phyloP scores from a whole-genome alignment of 2,888 invertebrate genomes.

The Heteromurus nitidus region DNA sequence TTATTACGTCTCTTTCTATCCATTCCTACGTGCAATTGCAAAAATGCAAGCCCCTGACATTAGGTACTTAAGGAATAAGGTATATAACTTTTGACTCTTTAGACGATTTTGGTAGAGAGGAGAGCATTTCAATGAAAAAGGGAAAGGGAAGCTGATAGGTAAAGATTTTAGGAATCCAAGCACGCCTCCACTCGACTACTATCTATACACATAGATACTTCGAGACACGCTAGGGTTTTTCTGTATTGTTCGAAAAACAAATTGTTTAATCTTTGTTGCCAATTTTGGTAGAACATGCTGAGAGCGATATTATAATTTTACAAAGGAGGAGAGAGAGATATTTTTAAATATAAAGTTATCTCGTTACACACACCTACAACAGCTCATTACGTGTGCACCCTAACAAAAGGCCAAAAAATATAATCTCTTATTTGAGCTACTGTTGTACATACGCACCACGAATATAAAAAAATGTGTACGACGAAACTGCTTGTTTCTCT shows the following conservation, averaged over 20 bases:
- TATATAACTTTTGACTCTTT: background rate
- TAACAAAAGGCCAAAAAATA: conserved; percentile 3
- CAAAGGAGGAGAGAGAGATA: too few relatives aligned
- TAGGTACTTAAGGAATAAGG: background rate
- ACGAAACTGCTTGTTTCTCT: background rate
- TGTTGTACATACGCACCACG: background rate
- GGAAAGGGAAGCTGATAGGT: conserved; percentile 8
- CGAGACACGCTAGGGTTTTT: background rate
- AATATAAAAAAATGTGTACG: background rate
- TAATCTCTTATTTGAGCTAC: background rate
- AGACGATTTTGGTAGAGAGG: background rate
- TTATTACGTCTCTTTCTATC: background rate
- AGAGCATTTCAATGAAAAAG: background rate
- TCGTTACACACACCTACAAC: background rate
- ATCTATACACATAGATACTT: background rate
- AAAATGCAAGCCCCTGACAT: background rate
- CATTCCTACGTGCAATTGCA: background rate
- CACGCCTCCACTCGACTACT: background rate
- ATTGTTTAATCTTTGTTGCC: background rate
- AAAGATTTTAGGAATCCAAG: background rate
- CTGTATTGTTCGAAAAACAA: background rate
- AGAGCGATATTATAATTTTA: conserved; percentile 12
- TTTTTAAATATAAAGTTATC: background rate
- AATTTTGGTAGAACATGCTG: conserved; percentile 10
- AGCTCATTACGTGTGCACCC: too few relatives aligned